Conservation (phyloP, 2,113 vertebrate genomes). For the Dendropsophus ebraccatus region DNA sequence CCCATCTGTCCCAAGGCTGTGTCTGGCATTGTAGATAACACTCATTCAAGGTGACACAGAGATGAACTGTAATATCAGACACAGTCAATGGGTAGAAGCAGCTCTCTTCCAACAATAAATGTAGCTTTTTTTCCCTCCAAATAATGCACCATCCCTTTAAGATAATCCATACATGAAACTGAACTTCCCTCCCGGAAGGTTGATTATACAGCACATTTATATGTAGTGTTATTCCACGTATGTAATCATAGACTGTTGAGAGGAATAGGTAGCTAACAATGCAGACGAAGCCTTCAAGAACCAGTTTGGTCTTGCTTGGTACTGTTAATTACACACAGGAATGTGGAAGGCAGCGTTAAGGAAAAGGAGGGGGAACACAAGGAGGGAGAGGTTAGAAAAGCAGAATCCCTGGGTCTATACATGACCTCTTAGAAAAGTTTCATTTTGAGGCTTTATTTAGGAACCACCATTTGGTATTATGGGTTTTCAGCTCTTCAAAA, state of each 20-base stretch:
- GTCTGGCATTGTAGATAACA: no score
- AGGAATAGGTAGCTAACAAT: background rate
- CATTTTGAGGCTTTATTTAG: background rate
- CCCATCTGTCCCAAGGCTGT: no score
- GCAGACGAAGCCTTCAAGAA: constrained; percentile 16
- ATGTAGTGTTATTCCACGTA: background rate
- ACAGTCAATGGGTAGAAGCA: no score
- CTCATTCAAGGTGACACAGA: no score
- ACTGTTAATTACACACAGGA: constrained; percentile 34
- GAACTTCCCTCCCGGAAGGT: background rate
- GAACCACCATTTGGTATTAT: background rate
- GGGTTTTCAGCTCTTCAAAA: background rate
- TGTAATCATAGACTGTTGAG: background rate
- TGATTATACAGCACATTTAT: background rate
- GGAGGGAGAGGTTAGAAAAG: background rate
- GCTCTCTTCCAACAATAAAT: no score
- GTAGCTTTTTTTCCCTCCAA: no score
- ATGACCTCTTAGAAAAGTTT: background rate
- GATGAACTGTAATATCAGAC: no score
- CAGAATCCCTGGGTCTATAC: background rate
- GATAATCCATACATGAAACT: background rate
- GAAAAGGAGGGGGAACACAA: background rate
- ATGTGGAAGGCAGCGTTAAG: background rate
- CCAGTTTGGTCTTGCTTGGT: constrained; percentile 14
- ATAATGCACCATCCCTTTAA: no score